Base-by-base conservation (phyloP, 2,113 vertebrate species). In the Cryptotis parvus region DNA sequence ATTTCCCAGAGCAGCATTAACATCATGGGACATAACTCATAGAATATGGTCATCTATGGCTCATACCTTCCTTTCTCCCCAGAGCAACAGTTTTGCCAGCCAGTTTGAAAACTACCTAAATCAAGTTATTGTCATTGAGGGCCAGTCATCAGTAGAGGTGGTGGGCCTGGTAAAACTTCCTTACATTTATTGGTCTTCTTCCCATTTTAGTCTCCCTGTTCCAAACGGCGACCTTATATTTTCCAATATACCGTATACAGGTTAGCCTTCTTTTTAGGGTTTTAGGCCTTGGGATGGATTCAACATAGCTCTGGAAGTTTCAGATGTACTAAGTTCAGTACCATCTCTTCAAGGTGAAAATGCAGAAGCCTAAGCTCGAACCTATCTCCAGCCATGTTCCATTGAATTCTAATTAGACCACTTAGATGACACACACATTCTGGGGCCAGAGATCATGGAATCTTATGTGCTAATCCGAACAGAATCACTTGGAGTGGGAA, bases 91-190 rank as follows among this genome's bases (percentile, higher is more conserved):
- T 68, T 94, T 43, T 80, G 33, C 85, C 27, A 8, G 2, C 41
- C 70, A 61, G 37, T 80, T 82, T 68, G 9, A 80, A 92, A 89
- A 70, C 43, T 55, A 78, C 68, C 52, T 91, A 90, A 49, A 9
- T 90, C 52, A 73, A 75, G 61, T 55, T 49, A 35, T 82, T 83
- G 49, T n/a, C 41, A 82, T 85, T 52, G 87, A 87, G 66, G 22
- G 76, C 26, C 18, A 81, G 33, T 74, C 55, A 74, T 45, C 29
- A 75, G 76, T 73, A 41, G 26, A 26, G 49, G 27, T 43, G 1
- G 33, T 24, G 39, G 80, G 63, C 3, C 84, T 39, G 41, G 4
- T 76, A 69, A 74, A 26, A 87, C 37, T 73, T 75, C 83, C 24
- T 87, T 33, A 31, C 37, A 61, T 66, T 49, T 52, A 61, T 66